phyloP scores from a whole-genome alignment of 2,888 invertebrate genomes.

The Ypsolopha sequella region DNA sequence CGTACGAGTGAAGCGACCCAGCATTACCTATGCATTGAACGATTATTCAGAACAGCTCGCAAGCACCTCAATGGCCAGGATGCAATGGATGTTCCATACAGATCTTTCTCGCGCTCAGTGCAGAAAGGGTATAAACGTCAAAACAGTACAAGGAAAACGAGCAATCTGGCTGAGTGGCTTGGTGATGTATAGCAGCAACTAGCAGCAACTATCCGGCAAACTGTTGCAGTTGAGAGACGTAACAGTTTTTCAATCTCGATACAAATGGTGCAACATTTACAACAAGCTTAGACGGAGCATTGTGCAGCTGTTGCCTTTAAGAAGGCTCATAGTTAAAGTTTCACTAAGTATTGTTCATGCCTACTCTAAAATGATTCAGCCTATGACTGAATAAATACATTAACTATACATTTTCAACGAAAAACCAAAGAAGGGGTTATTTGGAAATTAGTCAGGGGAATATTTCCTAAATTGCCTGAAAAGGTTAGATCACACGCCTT shows the following conservation, averaged over 20 bases:
- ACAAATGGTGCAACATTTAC: constrained; percentile 65
- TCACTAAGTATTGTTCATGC: too few relatives aligned
- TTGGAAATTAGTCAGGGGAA: background rate
- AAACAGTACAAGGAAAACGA: background rate
- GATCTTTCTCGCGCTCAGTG: too few relatives aligned
- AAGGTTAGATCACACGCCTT: background rate
- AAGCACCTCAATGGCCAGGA: too few relatives aligned
- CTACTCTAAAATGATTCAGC: too few relatives aligned
- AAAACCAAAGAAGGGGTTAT: background rate
- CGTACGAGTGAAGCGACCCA: too few relatives aligned
- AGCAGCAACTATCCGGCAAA: constrained; percentile 12
- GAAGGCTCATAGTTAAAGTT: too few relatives aligned
- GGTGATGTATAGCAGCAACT: background rate
- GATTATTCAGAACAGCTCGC: too few relatives aligned
- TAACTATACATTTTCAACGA: too few relatives aligned
- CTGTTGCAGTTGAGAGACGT: constrained; percentile 38
- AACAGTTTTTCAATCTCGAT: constrained; percentile 65
- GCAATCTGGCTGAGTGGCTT: background rate
- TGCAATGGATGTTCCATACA: too few relatives aligned
- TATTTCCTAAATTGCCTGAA: background rate
- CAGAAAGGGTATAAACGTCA: background rate
- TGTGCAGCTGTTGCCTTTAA: too few relatives aligned
- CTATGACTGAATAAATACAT: too few relatives aligned
- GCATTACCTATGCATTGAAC: too few relatives aligned
- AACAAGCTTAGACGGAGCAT: constrained; percentile 48